Conservation (phyloP, 2,113 vertebrate species). For the Myodes glareolus region DNA sequence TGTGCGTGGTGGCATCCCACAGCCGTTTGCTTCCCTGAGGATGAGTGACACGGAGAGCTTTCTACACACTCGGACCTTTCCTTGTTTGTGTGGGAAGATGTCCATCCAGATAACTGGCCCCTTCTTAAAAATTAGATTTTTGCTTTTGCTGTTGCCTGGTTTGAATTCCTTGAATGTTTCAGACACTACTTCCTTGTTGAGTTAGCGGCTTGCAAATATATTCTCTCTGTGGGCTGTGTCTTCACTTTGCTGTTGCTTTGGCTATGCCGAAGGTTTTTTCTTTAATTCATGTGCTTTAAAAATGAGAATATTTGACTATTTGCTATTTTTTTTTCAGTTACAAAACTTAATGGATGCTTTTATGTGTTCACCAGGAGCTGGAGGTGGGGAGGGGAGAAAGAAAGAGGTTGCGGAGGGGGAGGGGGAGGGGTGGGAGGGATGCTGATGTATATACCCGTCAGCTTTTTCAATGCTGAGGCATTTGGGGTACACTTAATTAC, state of each 20-base stretch:
- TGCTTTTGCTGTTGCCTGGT: not conserved
- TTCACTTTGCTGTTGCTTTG: not conserved
- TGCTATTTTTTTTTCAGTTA: not conserved
- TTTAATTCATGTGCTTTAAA: not conserved
- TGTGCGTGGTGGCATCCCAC: not conserved
- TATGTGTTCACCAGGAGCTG: not conserved
- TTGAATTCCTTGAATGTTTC: not conserved
- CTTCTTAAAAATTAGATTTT: not conserved
- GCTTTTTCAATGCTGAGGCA: slow-evolving; percentile 41
- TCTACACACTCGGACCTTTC: not conserved
- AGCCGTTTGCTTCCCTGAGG: not conserved
- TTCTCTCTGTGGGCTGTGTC: not conserved
- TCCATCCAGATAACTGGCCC: not conserved
- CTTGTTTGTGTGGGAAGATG: not conserved
- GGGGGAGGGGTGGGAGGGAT: too few relatives aligned
- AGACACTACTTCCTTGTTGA: not conserved
- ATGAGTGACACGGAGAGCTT: not conserved
- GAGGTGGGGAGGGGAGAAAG: not conserved
- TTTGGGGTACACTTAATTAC: not conserved
- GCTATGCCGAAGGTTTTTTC: not conserved
- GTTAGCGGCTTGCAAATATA: not conserved
- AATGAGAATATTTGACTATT: not conserved
- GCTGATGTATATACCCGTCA: not conserved
- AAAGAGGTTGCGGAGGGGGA: not conserved
- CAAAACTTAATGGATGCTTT: not conserved